Evolutionary conservation across 2,113 vertebrate species (phyloP), one percentile per base, ranked within the genome.

Genomic region (Nothocercus nigrocapillus): DNA sequence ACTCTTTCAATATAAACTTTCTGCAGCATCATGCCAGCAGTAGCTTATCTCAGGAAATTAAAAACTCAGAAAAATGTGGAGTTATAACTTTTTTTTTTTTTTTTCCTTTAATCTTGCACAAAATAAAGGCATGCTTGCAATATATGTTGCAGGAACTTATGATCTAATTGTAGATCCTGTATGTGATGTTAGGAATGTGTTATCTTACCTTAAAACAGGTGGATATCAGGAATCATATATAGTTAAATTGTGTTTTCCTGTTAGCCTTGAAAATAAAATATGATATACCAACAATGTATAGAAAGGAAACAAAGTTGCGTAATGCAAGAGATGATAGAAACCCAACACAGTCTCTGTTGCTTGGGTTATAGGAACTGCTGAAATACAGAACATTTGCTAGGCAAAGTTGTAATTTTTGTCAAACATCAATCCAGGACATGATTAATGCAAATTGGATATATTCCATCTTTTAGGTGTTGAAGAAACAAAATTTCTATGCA

Each of bases 121-220:
- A 30, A 63, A 17, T 13, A 51, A 54, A 61, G 7, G 4, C 15
- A 58, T 8, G 5, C n/a, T 87, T 75, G 18, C 21, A 32, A n/a
- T 13, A 11, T 17, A 8, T 36, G 10, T 7, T 0, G 0, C 24
- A 56, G 27, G 11, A 75, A 28, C 3, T 45, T 44, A 9, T 0
- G 4, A 34, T 75, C 20, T 82, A 85, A 27, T 32, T 72, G 8
- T 59, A 45, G 2, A 7, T 28, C 13, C 20, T 40, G 2, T 24
- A 4, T 36, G 17, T 38, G 51, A 45, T 9, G 4, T 45, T 81
- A 70, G 28, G 75, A 25, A 32, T 76, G 16, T 4, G 1, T 2
- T 75, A 19, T 7, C 20, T 66, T 66, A 49, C 15, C 13, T 83
- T 92, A 49, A 66, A 78, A 17, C 0, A 1, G 4, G 20, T 56